These are phyloP conservation scores for Amblyornis subalaris DNA, from an alignment of 2,113 vertebrate species.

Conservation along the genomic window DNA sequence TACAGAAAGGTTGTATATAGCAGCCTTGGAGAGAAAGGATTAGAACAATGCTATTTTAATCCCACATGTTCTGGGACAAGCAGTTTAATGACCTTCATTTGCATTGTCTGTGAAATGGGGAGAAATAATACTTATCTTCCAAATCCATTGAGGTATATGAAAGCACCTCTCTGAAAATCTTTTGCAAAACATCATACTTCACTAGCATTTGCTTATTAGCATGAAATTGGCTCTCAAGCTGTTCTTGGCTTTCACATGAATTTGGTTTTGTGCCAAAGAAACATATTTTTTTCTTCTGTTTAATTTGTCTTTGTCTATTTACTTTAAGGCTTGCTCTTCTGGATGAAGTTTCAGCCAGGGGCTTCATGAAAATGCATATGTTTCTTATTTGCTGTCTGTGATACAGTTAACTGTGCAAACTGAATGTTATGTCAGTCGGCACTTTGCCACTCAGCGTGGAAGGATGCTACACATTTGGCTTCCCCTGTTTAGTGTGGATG, in stretches of 20 bases:
- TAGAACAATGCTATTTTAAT: not conserved
- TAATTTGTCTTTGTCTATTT: conserved; percentile 30
- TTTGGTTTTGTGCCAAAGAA: not conserved
- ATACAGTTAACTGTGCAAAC: not conserved
- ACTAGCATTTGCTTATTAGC: not conserved
- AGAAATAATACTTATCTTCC: not conserved
- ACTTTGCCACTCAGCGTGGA: not conserved
- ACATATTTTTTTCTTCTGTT: not conserved
- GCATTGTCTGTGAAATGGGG: not conserved
- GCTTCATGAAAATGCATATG: not conserved
- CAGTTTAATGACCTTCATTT: not conserved
- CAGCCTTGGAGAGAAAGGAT: not conserved
- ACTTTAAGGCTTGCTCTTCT: not conserved
- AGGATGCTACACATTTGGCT: not conserved
- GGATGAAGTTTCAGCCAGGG: not conserved
- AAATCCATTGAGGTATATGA: not conserved
- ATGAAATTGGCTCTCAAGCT: conserved; percentile 8
- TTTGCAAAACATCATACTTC: not conserved
- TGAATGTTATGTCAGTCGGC: not conserved
- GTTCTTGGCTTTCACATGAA: not conserved
- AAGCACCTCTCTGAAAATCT: not conserved
- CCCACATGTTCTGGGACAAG: not conserved
- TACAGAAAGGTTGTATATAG: not conserved
- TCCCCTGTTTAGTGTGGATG: not conserved
- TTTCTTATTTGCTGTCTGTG: conserved; percentile 13